Percentiles rank a stretch among this genome's conserved stretches.
Conservation (phyloP, 2,113 vertebrate species). For the Mesembrinibis cayennensis region DNA sequence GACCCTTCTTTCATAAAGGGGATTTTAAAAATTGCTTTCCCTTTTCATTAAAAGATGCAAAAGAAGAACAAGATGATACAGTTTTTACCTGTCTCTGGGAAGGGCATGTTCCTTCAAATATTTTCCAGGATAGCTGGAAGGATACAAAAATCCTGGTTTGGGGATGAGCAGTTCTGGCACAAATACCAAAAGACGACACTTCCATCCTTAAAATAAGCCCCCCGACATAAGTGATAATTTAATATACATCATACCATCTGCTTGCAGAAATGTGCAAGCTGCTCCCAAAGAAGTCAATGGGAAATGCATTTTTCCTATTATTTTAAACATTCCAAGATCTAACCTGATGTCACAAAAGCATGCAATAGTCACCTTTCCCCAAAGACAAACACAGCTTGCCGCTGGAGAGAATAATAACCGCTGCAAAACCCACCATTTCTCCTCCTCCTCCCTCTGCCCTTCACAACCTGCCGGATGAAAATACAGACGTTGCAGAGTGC, state of each 20-base stretch:
- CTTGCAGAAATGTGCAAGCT: conserved; percentile 44
- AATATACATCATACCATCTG: conserved; percentile 69
- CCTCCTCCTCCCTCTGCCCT: not conserved
- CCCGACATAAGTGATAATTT: conserved; percentile 68
- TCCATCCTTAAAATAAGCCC: conserved; percentile 66
- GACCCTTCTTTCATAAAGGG: not conserved
- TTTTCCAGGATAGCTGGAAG: conserved; percentile 17
- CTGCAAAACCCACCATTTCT: not conserved
- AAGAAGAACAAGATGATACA: not conserved
- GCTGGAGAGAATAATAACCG: not conserved
- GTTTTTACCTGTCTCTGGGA: not conserved
- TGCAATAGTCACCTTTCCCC: not conserved
- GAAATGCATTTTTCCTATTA: conserved; percentile 14
- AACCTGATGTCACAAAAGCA: not conserved
- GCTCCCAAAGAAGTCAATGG: conserved; percentile 23
- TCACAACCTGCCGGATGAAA: not conserved
- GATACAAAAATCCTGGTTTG: conserved; percentile 27
- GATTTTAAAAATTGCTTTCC: not conserved
- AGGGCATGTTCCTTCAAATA: not conserved
- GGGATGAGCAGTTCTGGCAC: conserved; percentile 65
- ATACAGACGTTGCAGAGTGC: not conserved
- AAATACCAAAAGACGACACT: conserved; percentile 56
- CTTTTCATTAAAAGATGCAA: not conserved
- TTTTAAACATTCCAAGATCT: not conserved
- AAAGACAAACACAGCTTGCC: not conserved